These are phyloP conservation scores for Tangara arthus DNA, from an alignment of 2,797 vertebrate species.

Conservation along the genomic window DNA sequence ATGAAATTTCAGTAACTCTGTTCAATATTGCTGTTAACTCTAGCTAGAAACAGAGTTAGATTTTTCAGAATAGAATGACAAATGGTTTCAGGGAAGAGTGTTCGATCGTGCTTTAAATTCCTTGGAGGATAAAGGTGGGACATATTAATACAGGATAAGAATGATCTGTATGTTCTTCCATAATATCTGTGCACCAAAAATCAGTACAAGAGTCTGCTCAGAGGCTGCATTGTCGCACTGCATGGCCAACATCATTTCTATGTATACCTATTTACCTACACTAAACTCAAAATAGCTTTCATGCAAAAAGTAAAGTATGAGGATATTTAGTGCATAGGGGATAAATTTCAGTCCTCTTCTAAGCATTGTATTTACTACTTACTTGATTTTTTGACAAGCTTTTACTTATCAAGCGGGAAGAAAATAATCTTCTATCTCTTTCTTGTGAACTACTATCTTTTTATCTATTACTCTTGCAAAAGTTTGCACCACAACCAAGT, in stretches of 20 bases:
- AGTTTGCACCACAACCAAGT: not conserved
- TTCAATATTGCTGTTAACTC: not conserved
- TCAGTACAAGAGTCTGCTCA: not conserved
- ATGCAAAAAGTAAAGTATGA: not conserved
- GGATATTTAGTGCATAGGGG: not conserved
- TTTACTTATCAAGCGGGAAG: not conserved
- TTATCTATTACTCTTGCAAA: not conserved
- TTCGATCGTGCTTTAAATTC: not conserved
- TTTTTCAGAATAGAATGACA: slow-evolving; percentile 21
- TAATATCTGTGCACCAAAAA: not conserved
- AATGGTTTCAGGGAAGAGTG: slow-evolving; percentile 33
- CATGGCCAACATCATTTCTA: not conserved
- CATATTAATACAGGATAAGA: not conserved
- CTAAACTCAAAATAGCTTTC: not conserved
- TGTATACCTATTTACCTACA: not conserved
- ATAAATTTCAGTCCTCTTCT: not conserved
- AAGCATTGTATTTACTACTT: not conserved
- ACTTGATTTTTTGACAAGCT: not conserved
- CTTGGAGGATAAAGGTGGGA: slow-evolving; percentile 14
- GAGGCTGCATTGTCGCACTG: not conserved
- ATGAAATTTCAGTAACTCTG: not conserved
- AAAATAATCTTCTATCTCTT: not conserved
- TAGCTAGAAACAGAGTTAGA: not conserved
- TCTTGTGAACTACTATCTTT: not conserved
- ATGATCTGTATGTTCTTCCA: not conserved